Evolutionary conservation across 2,797 vertebrate species (phyloP).

Genomic region (Pseudocheirus occidentalis): DNA sequence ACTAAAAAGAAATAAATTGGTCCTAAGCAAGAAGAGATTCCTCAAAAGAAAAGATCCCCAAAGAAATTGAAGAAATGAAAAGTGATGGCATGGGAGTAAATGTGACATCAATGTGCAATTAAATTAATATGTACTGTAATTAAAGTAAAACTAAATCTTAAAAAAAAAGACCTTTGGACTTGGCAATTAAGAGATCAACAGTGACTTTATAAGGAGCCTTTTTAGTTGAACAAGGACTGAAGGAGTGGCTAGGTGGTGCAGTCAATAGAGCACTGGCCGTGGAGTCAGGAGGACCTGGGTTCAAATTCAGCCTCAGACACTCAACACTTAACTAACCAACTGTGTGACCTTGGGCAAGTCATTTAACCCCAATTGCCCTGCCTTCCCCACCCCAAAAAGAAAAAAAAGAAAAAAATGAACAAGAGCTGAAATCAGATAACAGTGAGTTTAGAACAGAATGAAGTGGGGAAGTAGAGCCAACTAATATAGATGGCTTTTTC

Average conservation of each 20-base stretch:
- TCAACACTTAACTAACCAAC: no score
- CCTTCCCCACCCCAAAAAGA: no score
- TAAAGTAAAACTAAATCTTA: not conserved
- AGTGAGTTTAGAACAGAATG: not conserved
- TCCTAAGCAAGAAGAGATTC: not conserved
- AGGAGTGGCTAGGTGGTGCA: no score
- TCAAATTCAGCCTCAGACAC: no score
- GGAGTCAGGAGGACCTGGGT: no score
- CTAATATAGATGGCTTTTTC: not conserved
- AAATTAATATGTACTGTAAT: not conserved
- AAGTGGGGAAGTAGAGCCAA: not conserved
- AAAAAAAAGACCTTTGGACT: not conserved
- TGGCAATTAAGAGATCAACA: not conserved
- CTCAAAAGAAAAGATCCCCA: not conserved
- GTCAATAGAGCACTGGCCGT: no score
- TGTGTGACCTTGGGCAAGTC: no score
- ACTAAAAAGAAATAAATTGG: not conserved
- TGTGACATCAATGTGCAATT: not conserved
- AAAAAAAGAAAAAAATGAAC: not conserved
- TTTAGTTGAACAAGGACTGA: not conserved
- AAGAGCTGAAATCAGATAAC: not conserved
- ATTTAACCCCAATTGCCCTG: no score
- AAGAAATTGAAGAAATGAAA: not conserved
- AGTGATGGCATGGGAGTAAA: not conserved
- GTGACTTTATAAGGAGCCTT: not conserved